These are phyloP conservation scores for Anoura caudifer DNA, from an alignment of 2,113 vertebrate species.

Conservation along the genomic window DNA sequence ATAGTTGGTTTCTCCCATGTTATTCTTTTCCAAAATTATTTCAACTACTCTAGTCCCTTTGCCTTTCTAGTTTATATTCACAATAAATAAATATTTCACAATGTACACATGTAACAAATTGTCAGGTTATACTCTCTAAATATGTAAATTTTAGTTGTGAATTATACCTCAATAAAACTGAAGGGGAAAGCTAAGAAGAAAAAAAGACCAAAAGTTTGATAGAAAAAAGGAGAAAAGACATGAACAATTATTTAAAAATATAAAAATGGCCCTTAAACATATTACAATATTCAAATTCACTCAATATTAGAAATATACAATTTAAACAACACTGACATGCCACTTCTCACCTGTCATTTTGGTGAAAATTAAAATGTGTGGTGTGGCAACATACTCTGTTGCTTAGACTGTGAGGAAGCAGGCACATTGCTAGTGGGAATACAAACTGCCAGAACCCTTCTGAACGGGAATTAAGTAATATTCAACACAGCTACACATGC, in stretches of 20 bases:
- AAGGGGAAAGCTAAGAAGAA: neutral
- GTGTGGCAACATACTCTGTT: neutral
- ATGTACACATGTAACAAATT: neutral
- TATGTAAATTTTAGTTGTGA: neutral
- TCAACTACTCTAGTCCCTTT: neutral
- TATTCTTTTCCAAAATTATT: neutral
- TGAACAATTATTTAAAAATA: neutral
- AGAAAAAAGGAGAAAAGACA: neutral
- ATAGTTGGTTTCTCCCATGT: neutral
- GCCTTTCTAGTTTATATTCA: neutral
- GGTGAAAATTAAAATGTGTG: neutral
- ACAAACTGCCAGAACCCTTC: neutral
- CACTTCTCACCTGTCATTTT: neutral
- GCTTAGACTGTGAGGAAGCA: neutral
- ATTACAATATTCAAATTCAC: neutral
- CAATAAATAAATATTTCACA: neutral
- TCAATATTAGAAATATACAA: constrained; percentile 3
- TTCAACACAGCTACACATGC: neutral
- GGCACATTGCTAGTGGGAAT: neutral
- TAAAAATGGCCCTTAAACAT: neutral
- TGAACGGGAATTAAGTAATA: neutral
- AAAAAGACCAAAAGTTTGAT: neutral
- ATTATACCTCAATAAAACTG: neutral
- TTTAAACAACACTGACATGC: neutral
- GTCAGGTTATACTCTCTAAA: neutral